phyloP scores from a whole-genome alignment of 1,140 invertebrate species.

The Hyles vespertilio region DNA sequence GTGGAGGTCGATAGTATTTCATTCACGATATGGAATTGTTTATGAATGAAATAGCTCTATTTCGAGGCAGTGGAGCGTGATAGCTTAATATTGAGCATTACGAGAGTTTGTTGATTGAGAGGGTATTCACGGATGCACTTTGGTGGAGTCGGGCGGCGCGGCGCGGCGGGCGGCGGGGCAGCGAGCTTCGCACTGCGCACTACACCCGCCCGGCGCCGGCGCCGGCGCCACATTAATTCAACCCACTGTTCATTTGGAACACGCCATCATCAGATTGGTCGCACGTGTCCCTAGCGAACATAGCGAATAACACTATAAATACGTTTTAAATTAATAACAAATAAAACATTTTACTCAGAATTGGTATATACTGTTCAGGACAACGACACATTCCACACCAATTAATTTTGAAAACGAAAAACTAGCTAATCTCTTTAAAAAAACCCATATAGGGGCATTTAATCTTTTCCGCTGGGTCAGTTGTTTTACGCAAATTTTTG shows the following conservation, averaged over 20 bases:
- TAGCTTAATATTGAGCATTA: conserved; percentile 37
- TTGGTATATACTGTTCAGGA: too few relatives aligned
- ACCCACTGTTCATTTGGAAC: conserved; percentile 14
- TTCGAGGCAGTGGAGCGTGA: conserved; percentile 52
- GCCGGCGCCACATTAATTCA: conserved; percentile 40
- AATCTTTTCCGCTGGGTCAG: too few relatives aligned
- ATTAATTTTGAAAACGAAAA: too few relatives aligned
- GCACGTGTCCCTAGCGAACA: too few relatives aligned
- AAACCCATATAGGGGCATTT: too few relatives aligned
- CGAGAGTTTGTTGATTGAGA: conserved; percentile 36
- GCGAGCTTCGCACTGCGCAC: conserved; percentile 34
- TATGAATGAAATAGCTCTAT: conserved; percentile 57
- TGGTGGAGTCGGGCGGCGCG: conserved; percentile 11
- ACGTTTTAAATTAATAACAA: too few relatives aligned
- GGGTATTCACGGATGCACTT: conserved; percentile 53
- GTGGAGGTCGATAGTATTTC: conserved; percentile 37
- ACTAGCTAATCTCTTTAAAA: too few relatives aligned
- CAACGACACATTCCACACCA: too few relatives aligned
- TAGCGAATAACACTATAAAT: too few relatives aligned
- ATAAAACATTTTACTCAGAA: too few relatives aligned
- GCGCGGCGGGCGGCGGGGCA: conserved; percentile 6
- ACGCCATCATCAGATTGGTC: not conserved
- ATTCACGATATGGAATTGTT: conserved; percentile 53
- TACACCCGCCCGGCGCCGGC: conserved; percentile 21
- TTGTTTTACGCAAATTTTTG: too few relatives aligned